Evolutionary conservation across 2,797 vertebrate species (phyloP).

Genomic region (Sphenopsis melanotis): DNA sequence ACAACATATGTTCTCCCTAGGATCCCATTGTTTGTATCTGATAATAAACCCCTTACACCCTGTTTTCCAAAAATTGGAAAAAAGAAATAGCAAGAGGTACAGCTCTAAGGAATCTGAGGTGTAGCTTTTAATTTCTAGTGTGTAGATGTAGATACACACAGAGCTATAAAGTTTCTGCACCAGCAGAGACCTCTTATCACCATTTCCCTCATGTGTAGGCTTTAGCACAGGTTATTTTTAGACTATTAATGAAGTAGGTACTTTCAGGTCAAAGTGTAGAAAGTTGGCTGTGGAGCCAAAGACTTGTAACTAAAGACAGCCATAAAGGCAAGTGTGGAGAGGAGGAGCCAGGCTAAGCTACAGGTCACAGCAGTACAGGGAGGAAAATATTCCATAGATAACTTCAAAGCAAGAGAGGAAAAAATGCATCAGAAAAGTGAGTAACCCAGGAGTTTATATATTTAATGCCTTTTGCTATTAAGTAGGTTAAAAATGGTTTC

Average conservation of each 20-base stretch:
- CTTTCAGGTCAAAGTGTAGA: not conserved
- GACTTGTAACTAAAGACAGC: not conserved
- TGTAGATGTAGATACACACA: not conserved
- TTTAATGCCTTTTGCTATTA: not conserved
- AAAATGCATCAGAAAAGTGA: not conserved
- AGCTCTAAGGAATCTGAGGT: not conserved
- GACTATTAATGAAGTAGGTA: not conserved
- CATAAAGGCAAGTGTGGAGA: not conserved
- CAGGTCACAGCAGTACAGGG: not conserved
- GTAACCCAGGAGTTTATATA: not conserved
- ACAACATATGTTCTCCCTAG: not conserved
- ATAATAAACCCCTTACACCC: not conserved
- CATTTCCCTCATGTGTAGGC: not conserved
- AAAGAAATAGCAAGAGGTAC: not conserved
- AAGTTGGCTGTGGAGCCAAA: not conserved
- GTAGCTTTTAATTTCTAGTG: not conserved
- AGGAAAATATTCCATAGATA: not conserved
- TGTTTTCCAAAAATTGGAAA: not conserved
- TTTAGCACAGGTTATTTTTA: not conserved
- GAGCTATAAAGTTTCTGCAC: not conserved
- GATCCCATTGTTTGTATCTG: not conserved
- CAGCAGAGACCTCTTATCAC: not conserved
- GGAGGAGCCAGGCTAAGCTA: not conserved
- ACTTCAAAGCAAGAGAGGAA: not conserved
- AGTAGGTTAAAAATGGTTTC: not conserved